phyloP scores from a whole-genome alignment of 2,797 vertebrate genomes.

The Heteromormyrus szaboi region DNA sequence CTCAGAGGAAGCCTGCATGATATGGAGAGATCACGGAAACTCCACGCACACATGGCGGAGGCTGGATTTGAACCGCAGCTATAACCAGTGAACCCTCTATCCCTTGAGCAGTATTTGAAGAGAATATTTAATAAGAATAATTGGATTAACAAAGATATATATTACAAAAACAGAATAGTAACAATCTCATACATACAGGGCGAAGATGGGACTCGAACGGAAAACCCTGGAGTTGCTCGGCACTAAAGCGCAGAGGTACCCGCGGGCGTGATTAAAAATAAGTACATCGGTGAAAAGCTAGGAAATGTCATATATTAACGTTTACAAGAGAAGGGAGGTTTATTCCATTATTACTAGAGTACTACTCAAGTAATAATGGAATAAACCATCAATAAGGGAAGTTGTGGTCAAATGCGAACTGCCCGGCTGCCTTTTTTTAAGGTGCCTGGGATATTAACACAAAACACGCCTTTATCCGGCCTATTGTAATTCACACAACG shows the following conservation, averaged over 20 bases:
- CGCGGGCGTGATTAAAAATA: neutral
- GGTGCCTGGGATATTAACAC: neutral
- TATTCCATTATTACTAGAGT: neutral
- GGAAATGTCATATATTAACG: neutral
- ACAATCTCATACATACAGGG: neutral
- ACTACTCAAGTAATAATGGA: neutral
- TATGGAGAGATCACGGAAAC: neutral
- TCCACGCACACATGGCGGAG: neutral
- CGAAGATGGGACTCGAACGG: neutral
- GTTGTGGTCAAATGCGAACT: neutral
- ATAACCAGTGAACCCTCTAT: neutral
- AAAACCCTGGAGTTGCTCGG: neutral
- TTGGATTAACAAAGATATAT: neutral
- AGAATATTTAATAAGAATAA: neutral
- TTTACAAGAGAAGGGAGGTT: neutral
- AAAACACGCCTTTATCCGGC: neutral
- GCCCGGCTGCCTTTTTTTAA: neutral
- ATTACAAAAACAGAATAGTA: neutral
- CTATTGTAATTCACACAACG: neutral
- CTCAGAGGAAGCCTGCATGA: neutral
- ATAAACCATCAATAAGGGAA: neutral
- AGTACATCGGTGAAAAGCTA: neutral
- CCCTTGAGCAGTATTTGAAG: neutral
- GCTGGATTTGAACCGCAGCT: neutral
- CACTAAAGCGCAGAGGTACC: neutral